Evolutionary conservation across 2,113 vertebrate genomes (phyloP).

Genomic region (Dasyprocta punctata): DNA sequence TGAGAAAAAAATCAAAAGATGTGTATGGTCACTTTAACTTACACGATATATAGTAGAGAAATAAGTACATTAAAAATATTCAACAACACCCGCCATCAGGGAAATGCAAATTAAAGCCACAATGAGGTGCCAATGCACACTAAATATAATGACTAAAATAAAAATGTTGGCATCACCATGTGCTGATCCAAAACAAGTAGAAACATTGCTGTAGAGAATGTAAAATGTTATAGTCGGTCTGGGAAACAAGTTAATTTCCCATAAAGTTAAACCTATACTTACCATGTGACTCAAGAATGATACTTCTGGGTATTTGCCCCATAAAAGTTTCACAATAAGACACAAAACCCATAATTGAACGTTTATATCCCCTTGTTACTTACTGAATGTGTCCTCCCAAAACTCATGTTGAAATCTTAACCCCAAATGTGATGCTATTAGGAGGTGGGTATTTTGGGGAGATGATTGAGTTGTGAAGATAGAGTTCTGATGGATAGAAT

Average conservation of each 20-base stretch:
- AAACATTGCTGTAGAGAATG: background rate
- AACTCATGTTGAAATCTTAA: background rate
- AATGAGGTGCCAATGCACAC: background rate
- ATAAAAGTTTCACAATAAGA: background rate
- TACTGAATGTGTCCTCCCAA: background rate
- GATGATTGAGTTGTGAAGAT: background rate
- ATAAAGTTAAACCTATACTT: background rate
- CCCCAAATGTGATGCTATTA: background rate
- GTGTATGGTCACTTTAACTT: background rate
- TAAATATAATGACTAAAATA: constrained; percentile 23
- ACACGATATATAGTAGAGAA: background rate
- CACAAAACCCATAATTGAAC: background rate
- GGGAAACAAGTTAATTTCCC: constrained; percentile 31
- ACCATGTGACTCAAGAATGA: background rate
- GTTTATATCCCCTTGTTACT: background rate
- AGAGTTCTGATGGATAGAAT: too few species aligned
- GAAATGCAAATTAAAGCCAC: constrained; percentile 30
- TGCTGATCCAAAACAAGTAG: background rate
- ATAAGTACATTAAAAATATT: background rate
- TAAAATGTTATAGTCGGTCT: background rate
- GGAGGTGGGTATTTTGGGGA: background rate
- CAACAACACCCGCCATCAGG: background rate
- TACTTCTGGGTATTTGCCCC: background rate
- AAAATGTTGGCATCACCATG: background rate
- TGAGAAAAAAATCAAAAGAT: background rate